These are phyloP conservation scores for Epinotia demarniana DNA, from an alignment of 2,888 invertebrate species.

Conservation along the genomic window DNA sequence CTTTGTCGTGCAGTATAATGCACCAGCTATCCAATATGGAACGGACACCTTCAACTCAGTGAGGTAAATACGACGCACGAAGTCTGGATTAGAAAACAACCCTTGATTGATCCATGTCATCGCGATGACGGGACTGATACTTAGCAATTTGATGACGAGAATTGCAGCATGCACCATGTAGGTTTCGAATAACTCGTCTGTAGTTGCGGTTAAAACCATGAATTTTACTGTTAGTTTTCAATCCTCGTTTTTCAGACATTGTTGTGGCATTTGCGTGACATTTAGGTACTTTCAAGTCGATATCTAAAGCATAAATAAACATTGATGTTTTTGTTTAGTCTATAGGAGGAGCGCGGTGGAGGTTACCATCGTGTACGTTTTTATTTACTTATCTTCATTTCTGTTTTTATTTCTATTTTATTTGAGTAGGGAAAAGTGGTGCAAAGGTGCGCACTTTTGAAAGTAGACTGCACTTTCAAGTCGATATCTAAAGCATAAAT, in stretches of 20 bases:
- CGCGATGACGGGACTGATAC: constrained; percentile 27
- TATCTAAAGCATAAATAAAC: neutral
- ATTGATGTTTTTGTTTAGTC: neutral
- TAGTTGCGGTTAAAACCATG: constrained; percentile 17
- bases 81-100: neutral
- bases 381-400: neutral
- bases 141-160: constrained; percentile 31
- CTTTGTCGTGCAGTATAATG: constrained; percentile 62
- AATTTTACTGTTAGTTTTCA: neutral
- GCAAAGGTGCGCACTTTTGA: too few species aligned
- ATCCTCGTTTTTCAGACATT: neutral
- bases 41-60: constrained; percentile 60
- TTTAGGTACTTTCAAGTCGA: neutral
- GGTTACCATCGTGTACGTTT: neutral
- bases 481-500: neutral
- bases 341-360: neutral
- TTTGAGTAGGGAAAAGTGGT: too few species aligned
- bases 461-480: neutral
- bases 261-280: neutral
- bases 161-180: constrained; percentile 43
- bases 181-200: constrained; percentile 19
- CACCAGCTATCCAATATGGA: constrained; percentile 68
- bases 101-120: constrained; percentile 33
- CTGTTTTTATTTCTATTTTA: neutral
- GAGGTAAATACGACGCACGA: constrained; percentile 24